Conservation (phyloP, 2,113 vertebrate genomes). For the Takifugu bimaculatus region DNA sequence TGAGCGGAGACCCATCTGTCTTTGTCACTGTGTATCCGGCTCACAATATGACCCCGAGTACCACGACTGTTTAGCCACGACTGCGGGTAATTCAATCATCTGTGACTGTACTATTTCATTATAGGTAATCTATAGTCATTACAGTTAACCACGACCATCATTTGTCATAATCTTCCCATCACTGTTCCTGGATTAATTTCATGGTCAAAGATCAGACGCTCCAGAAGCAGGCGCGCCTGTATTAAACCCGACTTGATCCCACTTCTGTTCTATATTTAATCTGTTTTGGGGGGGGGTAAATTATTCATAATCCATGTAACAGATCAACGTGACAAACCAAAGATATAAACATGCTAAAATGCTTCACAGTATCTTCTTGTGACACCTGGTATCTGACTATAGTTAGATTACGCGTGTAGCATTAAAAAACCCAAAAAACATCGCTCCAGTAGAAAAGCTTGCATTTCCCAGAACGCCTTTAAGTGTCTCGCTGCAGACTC, state of each 20-base stretch:
- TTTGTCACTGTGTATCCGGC: conserved; percentile 19
- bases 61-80: background rate
- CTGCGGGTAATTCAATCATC: conserved; percentile 22
- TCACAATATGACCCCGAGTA: conserved; percentile 24
- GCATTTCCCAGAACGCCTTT: conserved; percentile 3
- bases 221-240: conserved; percentile 11
- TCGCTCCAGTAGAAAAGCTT: background rate
- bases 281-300: conserved; percentile 4
- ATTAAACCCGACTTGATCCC: conserved; percentile 5
- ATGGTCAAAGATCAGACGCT: conserved; percentile 32
- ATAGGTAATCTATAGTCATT: conserved; percentile 37
- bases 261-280: conserved; percentile 6
- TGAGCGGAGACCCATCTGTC: conserved; percentile 34
- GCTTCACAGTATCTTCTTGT: conserved; percentile 1
- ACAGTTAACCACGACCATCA: conserved; percentile 31
- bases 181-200: conserved; percentile 17
- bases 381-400: background rate
- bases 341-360: background rate
- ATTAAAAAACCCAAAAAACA: background rate
- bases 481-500: conserved; percentile 1
- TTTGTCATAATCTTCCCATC: conserved; percentile 40
- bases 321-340: conserved; percentile 1
- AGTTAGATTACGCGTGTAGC: background rate
- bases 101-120: conserved; percentile 22
- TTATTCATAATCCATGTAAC: conserved; percentile 2